phyloP scores from a whole-genome alignment of 1,140 invertebrate species.

The Papilio helenus region DNA sequence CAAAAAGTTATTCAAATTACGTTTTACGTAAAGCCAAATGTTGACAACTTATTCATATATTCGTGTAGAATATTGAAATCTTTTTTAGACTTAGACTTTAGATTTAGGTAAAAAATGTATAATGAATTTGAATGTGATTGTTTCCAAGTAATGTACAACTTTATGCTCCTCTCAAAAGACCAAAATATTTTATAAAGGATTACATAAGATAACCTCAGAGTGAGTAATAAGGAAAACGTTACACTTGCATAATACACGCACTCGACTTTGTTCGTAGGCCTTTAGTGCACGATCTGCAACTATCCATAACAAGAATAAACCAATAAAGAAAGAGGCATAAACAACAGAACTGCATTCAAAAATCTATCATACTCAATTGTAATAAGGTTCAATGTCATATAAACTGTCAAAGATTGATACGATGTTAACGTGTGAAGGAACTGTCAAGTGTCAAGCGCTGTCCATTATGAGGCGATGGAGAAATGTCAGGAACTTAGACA shows the following conservation, averaged over 20 bases:
- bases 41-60: neutral
- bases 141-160: neutral
- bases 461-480: constrained; percentile 63
- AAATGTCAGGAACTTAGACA: constrained; percentile 63
- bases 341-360: constrained; percentile 29
- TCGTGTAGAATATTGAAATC: neutral
- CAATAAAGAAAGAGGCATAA: constrained; percentile 36
- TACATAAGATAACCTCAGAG: constrained; percentile 10
- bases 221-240: constrained; percentile 24
- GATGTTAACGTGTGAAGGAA: constrained; percentile 37
- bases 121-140: neutral
- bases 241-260: constrained; percentile 33
- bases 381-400: constrained; percentile 44
- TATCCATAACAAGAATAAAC: constrained; percentile 55
- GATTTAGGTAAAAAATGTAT: too few relatives aligned
- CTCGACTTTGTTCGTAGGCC: constrained; percentile 41
- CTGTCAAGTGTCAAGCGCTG: constrained; percentile 62
- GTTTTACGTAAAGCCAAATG: neutral
- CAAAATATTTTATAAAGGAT: neutral
- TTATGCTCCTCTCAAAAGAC: neutral
- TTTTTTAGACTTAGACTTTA: neutral
- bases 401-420: constrained; percentile 20
- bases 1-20: neutral
- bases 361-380: constrained; percentile 5
- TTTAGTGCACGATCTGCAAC: constrained; percentile 52